Conservation (phyloP, 2,113 vertebrate species). For the Lagopus leucura region DNA sequence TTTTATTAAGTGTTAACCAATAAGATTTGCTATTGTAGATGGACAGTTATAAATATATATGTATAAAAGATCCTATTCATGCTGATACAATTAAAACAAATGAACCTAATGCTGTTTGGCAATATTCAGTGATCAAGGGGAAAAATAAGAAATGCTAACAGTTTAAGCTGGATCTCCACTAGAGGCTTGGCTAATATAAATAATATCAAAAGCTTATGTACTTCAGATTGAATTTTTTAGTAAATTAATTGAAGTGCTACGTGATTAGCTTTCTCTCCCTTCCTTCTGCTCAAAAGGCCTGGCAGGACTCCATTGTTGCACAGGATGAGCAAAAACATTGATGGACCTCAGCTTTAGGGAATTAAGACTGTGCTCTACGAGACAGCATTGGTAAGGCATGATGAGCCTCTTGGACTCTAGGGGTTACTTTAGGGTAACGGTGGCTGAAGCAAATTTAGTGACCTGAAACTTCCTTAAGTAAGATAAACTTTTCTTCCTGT, state of each 20-base stretch:
- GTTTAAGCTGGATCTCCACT: not conserved
- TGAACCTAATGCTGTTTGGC: not conserved
- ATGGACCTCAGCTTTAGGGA: not conserved
- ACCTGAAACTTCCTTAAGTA: not conserved
- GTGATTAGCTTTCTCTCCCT: not conserved
- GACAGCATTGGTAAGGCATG: accelerated
- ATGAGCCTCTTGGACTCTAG: not conserved
- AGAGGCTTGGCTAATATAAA: not conserved
- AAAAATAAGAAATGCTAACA: not conserved
- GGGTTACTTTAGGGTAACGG: not conserved
- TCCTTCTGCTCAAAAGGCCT: not conserved
- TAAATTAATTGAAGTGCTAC: not conserved
- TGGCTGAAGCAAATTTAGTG: not conserved
- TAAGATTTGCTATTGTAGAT: not conserved
- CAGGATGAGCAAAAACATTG: not conserved
- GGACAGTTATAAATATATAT: accelerated
- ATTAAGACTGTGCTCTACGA: not conserved
- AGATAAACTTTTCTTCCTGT: too few species aligned
- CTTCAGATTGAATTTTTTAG: not conserved
- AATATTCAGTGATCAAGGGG: not conserved
- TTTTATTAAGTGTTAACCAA: not conserved
- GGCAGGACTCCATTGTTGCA: not conserved
- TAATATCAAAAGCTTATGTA: not conserved
- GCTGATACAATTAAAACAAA: not conserved
- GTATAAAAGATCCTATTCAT: not conserved